Evolutionary conservation across 2,888 invertebrate species (phyloP), one percentile per base, ranked within the genome.

Genomic region (Campopleginae sp.): DNA sequence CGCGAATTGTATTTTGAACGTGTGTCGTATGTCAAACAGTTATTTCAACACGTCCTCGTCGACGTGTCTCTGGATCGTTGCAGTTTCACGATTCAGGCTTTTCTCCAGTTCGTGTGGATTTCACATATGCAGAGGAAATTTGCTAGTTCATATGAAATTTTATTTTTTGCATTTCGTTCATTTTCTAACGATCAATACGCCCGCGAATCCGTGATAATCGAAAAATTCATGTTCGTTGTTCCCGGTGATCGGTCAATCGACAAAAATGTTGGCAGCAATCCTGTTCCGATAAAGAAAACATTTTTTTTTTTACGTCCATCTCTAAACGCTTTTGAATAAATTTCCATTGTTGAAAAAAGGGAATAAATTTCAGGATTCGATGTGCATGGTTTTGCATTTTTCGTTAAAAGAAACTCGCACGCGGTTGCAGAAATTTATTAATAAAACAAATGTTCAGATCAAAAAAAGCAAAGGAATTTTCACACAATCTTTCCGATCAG

Each of bases 21-120:
- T 54, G 54, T 54, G 54, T 63, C 63, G 33, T 63, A 33, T 38
- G 63, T 63, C 33, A 38, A 65, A 65, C 38, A 58, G 58, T 27
- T 58, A 58, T 63, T 63, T 63, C 33, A 63, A 63, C 7, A 38
- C 19, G 33, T 63, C 38, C 63, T 63, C 33, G n/a, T 63, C 63
- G 63, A 33, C 33, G 31, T 10, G 63, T 63, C 19, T 38, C 63
- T 2, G 3, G 63, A 38, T 63, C 38, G 19, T 33, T 38, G 38
- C 38, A 19, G 33, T 63, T 63, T 63, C 33, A 58, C 27, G 27
- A 58, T 58, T 58, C 58, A 27, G 12, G 14, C 14, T 27, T 58
- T 14, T 27, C 23, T 54, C 27, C 27, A 14, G 58, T 6, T 14
- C 27, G 1, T 27, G 27, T 23, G 27, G 5, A 58, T 27, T 27